Conservation (phyloP, 2,797 vertebrate genomes). For the Menidia menidia region DNA sequence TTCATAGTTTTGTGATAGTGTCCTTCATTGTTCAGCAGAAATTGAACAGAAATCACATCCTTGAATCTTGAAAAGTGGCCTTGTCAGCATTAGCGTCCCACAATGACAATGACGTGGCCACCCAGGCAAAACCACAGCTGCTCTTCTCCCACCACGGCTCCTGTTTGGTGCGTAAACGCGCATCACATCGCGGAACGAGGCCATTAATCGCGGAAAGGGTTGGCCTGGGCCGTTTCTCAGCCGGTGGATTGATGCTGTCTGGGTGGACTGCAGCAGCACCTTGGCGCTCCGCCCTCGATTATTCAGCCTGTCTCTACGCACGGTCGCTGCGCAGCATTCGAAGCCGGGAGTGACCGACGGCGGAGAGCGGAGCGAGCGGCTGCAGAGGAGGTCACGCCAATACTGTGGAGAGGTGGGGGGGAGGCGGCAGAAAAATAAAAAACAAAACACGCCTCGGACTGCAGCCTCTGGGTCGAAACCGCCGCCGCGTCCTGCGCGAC, state of each 20-base stretch:
- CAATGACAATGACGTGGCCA: too few relatives aligned
- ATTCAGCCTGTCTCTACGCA: constrained; percentile 62
- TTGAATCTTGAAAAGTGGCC: too few relatives aligned
- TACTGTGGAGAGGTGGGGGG: constrained; percentile 5
- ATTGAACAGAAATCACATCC: too few relatives aligned
- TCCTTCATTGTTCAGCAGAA: too few relatives aligned
- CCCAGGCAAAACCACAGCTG: too few relatives aligned
- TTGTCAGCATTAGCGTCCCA: too few relatives aligned
- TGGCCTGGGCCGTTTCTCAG: background rate
- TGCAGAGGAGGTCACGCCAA: constrained; percentile 15
- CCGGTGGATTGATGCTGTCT: constrained; percentile 70
- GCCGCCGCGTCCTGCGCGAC: background rate
- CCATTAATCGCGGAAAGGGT: too few relatives aligned
- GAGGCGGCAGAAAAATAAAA: background rate
- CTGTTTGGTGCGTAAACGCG: too few relatives aligned
- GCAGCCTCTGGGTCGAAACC: constrained; percentile 23
- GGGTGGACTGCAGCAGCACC: constrained; percentile 39
- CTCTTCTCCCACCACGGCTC: too few relatives aligned
- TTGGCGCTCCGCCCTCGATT: constrained; percentile 79
- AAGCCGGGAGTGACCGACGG: constrained; percentile 49
- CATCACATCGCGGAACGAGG: too few relatives aligned
- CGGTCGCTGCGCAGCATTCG: constrained; percentile 57
- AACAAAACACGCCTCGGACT: constrained; percentile 13
- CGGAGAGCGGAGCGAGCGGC: constrained; percentile 25
- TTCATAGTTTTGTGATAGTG: too few relatives aligned